Base-by-base conservation (phyloP, 1,140 invertebrate genomes). In the Apis laboriosa region DNA sequence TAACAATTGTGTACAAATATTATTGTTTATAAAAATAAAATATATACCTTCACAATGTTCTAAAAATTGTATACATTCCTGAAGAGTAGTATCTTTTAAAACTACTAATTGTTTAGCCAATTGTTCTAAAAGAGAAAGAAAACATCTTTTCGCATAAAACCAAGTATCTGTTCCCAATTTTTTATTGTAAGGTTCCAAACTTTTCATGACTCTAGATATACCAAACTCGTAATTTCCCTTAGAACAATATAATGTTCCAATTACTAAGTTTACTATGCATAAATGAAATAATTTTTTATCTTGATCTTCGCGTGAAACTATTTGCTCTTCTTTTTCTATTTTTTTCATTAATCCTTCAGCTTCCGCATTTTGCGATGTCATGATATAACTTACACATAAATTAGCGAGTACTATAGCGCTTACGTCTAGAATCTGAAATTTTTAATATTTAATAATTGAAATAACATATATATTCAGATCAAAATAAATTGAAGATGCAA, bases 181-280 rank as follows among this genome's bases (percentile, higher is more conserved):
- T 92, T 98, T 98, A 90, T 98, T 97, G 90, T 98, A 99, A 0
- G 99, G 99, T 92, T 99, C 98, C 49, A 99, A 93, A 80, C 98
- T 99, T 94, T 99, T 99, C 91, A 99, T 99, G 0, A 99, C 98
- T 87, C 99, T 95, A 0, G 98, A 99, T 88, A 99, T 98, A 11
- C 99, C 99, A 94, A 99, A 99, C 93, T 99, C 99, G 90, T 99
- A 99, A 94, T 99, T 99, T 1, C 99, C 98, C 94, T 99, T 99
- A 1, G 98, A 97, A 93, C 99, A 99, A 92, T 99, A 99, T 9
- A 99, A 94, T 1, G 99, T 99, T 55, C 95, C 99, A 87, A 99
- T 99, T 1, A 99, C 99, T 73, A 99, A 95, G 94, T 99, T 99
- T 7, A 99, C 99, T 88, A 99, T 99, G 92, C 99, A 99, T 53